Evolutionary conservation across 1,140 invertebrate genomes (phyloP).

Genomic region (Nasonia longicornis): DNA sequence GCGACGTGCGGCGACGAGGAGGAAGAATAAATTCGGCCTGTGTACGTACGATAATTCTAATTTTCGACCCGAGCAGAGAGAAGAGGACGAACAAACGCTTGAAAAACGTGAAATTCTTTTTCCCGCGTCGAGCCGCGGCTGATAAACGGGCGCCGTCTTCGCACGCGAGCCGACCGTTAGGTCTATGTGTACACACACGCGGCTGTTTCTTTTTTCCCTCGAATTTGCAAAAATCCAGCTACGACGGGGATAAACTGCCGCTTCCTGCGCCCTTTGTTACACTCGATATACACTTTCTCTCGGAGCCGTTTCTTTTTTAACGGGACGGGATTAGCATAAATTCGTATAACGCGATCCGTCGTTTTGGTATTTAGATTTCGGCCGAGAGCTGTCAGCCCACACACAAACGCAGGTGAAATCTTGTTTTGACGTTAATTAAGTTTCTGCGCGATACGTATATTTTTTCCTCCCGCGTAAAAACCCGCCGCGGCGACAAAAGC

Average conservation of each 20-base stretch:
- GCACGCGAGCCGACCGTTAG: constrained; percentile 21
- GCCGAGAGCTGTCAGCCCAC: neutral
- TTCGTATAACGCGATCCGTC: constrained; percentile 1
- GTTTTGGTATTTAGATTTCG: constrained; percentile 10
- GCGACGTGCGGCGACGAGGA: neutral
- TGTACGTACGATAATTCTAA: constrained; percentile 21
- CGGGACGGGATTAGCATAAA: neutral
- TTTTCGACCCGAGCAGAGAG: neutral
- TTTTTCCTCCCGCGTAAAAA: neutral
- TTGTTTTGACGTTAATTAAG: constrained; percentile 4
- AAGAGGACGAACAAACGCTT: neutral
- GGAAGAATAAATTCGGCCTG: constrained; percentile 24
- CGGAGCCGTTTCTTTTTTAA: neutral
- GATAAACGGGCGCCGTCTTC: constrained; percentile 22
- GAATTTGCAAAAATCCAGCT: neutral
- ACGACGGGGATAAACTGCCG: neutral
- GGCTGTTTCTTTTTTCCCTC: neutral
- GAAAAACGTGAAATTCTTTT: constrained; percentile 15
- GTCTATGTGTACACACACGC: neutral
- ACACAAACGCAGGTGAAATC: neutral
- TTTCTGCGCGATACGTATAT: neutral
- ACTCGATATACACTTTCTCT: neutral
- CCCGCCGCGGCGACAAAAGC: neutral
- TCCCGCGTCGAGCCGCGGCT: neutral
- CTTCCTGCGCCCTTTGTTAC: neutral